Evolutionary conservation across 2,888 invertebrate genomes (phyloP).

Genomic region (Calliphora vomitoria): DNA sequence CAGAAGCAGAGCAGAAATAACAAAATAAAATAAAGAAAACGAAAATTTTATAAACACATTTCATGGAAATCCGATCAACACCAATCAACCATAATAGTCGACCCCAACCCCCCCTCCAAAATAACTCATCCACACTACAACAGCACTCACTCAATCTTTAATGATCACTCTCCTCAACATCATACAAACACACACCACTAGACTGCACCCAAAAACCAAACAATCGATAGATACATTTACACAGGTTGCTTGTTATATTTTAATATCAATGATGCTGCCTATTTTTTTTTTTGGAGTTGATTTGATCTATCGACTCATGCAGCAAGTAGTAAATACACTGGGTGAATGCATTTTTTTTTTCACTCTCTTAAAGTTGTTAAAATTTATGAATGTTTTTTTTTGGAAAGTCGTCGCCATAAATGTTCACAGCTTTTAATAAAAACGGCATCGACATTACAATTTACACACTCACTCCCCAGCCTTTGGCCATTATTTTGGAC

Average conservation of each 20-base stretch:
- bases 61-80: conserved; percentile 49
- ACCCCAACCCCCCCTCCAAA: background rate
- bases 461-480: conserved; percentile 38
- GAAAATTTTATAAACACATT: conserved; percentile 24
- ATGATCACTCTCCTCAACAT: conserved; percentile 10
- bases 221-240: conserved; percentile 30
- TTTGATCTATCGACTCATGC: conserved; percentile 50
- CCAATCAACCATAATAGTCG: conserved; percentile 23
- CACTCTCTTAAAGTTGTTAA: conserved; percentile 21
- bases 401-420: conserved; percentile 48
- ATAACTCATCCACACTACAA: conserved; percentile 1
- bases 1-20: conserved; percentile 2
- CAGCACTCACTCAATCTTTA: conserved; percentile 4
- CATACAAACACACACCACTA: background rate
- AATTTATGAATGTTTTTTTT: conserved; percentile 59
- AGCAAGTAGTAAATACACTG: conserved; percentile 13
- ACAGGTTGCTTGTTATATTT: conserved; percentile 22
- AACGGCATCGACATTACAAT: background rate
- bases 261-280: conserved; percentile 26
- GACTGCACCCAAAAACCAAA: conserved; percentile 31
- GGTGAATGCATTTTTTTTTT: conserved; percentile 46
- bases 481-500: conserved; percentile 55
- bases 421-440: conserved; percentile 33
- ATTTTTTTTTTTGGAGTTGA: conserved; percentile 13
- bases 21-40: conserved; percentile 9